phyloP scores from a whole-genome alignment of 2,797 vertebrate genomes.

The Buphagus erythrorhynchus region DNA sequence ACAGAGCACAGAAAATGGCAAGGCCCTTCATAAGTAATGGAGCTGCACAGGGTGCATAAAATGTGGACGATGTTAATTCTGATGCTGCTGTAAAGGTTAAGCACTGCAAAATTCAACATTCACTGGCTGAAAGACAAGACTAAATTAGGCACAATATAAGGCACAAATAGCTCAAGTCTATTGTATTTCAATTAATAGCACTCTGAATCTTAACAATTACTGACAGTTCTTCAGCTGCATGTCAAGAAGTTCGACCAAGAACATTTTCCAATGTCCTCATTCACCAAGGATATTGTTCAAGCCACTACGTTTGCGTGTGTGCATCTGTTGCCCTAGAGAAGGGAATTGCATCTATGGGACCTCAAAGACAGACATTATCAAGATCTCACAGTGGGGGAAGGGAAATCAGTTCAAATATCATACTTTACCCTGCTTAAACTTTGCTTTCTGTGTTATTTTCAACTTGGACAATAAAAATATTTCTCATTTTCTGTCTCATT shows the following conservation, averaged over 20 bases:
- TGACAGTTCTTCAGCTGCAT: neutral
- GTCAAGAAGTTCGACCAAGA: neutral
- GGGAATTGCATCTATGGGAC: rapidly evolving
- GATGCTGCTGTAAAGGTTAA: neutral
- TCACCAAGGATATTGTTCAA: neutral
- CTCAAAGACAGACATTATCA: neutral
- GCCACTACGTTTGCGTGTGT: neutral
- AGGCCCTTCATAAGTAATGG: neutral
- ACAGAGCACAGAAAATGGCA: neutral
- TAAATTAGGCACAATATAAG: neutral
- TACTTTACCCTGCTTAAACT: neutral
- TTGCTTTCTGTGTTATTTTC: neutral
- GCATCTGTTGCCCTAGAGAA: neutral
- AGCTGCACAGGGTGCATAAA: neutral
- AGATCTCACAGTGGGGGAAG: neutral
- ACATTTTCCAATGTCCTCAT: neutral
- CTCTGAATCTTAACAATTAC: neutral
- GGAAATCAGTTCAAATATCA: neutral
- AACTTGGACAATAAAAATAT: neutral
- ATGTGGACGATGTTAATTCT: rapidly evolving
- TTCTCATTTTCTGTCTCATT: neutral
- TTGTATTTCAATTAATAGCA: neutral
- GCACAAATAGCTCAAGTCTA: neutral
- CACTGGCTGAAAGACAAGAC: neutral
- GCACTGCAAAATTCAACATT: neutral